These are phyloP conservation scores for Cercopithecus mona DNA, from an alignment of 2,113 vertebrate species.

Conservation along the genomic window DNA sequence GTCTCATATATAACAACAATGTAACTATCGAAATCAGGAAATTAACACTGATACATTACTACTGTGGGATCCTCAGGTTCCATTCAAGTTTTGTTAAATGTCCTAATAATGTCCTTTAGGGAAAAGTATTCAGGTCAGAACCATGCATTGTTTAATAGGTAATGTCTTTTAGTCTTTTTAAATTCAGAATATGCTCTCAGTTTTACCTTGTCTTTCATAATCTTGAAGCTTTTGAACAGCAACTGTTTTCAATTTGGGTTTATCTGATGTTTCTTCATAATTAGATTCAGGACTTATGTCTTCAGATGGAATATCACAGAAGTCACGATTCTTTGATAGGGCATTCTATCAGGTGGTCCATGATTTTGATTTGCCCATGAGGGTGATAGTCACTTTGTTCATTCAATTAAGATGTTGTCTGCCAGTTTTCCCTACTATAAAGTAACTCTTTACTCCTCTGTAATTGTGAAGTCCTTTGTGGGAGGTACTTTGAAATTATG, in stretches of 20 bases:
- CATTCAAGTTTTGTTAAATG: not conserved
- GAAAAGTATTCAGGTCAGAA: not conserved
- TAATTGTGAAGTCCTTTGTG: not conserved
- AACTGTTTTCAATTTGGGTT: not conserved
- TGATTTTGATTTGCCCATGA: not conserved
- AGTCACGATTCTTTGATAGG: not conserved
- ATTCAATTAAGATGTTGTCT: not conserved
- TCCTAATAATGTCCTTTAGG: not conserved
- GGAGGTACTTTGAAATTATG: not conserved
- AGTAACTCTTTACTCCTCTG: not conserved
- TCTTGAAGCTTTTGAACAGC: not conserved
- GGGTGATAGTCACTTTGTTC: not conserved
- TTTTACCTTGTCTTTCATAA: not conserved
- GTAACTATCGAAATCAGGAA: not conserved
- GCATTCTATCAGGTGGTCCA: not conserved
- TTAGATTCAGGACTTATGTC: not conserved
- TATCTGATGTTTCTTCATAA: not conserved
- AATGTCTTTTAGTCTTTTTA: not conserved
- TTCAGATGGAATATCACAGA: not conserved
- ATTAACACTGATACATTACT: not conserved
- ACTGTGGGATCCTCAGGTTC: not conserved
- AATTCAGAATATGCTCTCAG: not conserved
- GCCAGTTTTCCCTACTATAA: not conserved
- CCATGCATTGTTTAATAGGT: not conserved
- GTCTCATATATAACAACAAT: not conserved